Conservation (phyloP, 2,888 invertebrate genomes). For the Mesorhabditis spiculigera region DNA sequence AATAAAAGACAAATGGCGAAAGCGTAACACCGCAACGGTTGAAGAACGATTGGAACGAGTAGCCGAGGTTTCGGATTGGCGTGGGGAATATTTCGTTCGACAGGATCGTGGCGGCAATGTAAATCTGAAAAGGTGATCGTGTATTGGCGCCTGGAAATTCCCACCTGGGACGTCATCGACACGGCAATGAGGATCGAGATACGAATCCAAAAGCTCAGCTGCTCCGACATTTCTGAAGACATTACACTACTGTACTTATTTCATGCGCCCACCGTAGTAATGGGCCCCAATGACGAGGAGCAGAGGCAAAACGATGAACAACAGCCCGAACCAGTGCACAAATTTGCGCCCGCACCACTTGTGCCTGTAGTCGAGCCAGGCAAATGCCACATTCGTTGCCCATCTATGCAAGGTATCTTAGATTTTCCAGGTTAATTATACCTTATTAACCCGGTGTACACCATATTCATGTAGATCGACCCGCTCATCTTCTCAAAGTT, state of each 20-base stretch:
- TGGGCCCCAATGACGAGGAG: constrained; percentile 29
- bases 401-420: constrained; percentile 16
- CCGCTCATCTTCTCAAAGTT: constrained; percentile 53
- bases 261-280: constrained; percentile 18
- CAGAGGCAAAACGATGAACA: constrained; percentile 29
- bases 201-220: constrained; percentile 31
- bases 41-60: constrained; percentile 43
- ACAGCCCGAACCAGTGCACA: constrained; percentile 30
- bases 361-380: constrained; percentile 27
- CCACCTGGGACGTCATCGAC: constrained; percentile 35
- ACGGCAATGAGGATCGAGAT: constrained; percentile 28
- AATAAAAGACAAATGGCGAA: constrained; percentile 46
- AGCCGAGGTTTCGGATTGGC: constrained; percentile 45
- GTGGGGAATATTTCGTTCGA: constrained; percentile 52
- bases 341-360: constrained; percentile 30
- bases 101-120: constrained; percentile 36
- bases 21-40: constrained; percentile 47
- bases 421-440: not conserved
- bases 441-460: constrained; percentile 31
- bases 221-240: constrained; percentile 30
- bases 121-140: constrained; percentile 15
- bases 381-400: constrained; percentile 26
- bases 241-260: not conserved
- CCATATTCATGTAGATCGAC: constrained; percentile 43
- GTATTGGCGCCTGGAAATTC: not conserved